Percentiles rank a stretch among this genome's conserved stretches.
Evolutionary conservation across 2,888 invertebrate genomes (phyloP).

Genomic region (Desoria tigrina): DNA sequence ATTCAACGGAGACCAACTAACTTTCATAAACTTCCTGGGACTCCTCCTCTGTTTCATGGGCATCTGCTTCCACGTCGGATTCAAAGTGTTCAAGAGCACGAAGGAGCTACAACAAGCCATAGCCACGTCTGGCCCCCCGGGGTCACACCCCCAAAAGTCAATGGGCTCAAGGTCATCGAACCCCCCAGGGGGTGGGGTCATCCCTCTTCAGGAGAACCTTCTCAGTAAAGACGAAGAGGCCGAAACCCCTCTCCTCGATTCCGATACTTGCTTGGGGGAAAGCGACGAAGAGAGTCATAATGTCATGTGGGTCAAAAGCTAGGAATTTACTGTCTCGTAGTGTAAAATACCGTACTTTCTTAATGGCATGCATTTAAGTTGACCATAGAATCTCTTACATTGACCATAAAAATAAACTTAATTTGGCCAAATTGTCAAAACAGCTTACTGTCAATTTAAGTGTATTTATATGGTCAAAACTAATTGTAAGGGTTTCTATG

Average conservation of each 20-base stretch:
- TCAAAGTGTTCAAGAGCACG: conserved; percentile 61
- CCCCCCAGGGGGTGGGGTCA: not conserved
- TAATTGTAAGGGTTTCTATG: too few species aligned
- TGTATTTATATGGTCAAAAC: too few species aligned
- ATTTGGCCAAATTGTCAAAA: too few species aligned
- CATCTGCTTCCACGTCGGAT: conserved; percentile 78
- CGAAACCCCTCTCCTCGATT: not conserved
- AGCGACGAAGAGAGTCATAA: not conserved
- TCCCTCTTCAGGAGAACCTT: not conserved
- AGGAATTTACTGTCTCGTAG: too few species aligned
- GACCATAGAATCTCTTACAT: too few species aligned
- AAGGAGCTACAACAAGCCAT: conserved; percentile 72
- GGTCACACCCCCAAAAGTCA: not conserved
- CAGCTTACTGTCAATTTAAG: too few species aligned
- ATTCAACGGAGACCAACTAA: conserved; percentile 82
- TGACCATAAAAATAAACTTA: too few species aligned
- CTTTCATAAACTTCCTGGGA: conserved; percentile 78
- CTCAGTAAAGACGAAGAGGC: not conserved
- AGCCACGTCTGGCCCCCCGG: not conserved
- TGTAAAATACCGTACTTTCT: too few species aligned
- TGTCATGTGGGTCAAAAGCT: too few species aligned
- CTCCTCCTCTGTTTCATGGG: conserved; percentile 84
- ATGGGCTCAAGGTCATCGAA: not conserved
- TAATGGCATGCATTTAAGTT: too few species aligned
- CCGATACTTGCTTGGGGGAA: not conserved